Conservation (phyloP, 2,113 vertebrate genomes). For the Onychostruthus taczanowskii region DNA sequence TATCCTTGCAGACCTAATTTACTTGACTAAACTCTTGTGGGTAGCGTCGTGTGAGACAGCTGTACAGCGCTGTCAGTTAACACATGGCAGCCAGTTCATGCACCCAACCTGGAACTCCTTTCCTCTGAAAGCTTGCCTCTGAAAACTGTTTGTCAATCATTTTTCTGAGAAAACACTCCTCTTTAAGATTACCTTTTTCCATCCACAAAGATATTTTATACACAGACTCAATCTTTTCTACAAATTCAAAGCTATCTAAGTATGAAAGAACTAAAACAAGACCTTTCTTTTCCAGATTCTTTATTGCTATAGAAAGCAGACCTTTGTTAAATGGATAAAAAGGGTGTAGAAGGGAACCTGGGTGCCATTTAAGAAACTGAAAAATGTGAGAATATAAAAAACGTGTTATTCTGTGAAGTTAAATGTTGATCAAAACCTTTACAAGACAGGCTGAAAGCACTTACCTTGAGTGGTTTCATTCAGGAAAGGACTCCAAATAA, state of each 20-base stretch:
- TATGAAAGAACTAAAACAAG: not conserved
- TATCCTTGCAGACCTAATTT: not conserved
- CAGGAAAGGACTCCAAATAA: not conserved
- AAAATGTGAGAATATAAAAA: not conserved
- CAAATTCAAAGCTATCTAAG: not conserved
- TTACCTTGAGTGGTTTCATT: not conserved
- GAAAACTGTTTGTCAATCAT: not conserved
- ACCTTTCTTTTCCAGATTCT: not conserved
- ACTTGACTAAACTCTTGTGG: not conserved
- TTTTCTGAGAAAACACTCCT: not conserved
- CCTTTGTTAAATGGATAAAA: not conserved
- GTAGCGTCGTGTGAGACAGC: not conserved
- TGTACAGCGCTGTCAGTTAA: not conserved
- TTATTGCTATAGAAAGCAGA: not conserved
- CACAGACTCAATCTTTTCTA: not conserved
- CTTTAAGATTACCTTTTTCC: not conserved
- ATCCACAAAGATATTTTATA: not conserved
- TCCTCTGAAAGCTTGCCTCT: not conserved
- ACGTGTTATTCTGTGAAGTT: not conserved
- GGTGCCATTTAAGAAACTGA: not conserved
- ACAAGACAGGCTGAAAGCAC: not conserved
- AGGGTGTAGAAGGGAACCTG: not conserved
- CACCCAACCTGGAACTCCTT: not conserved
- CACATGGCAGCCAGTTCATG: not conserved
- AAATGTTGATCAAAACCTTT: not conserved